These are phyloP conservation scores for Saguinus imperator DNA, from an alignment of 2,113 vertebrate species.

Conservation along the genomic window DNA sequence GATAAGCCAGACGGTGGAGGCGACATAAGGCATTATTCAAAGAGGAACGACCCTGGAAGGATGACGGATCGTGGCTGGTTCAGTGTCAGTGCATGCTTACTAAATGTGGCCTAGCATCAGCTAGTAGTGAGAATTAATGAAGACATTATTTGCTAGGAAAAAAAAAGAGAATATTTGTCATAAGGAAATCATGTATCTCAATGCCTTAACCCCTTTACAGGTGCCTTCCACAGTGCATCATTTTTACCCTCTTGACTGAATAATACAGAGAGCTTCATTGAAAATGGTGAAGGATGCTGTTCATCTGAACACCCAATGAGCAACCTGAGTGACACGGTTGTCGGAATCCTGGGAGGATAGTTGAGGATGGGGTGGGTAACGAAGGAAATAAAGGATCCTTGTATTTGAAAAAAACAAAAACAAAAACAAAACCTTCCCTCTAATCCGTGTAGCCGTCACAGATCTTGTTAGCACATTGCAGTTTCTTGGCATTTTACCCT, in stretches of 20 bases:
- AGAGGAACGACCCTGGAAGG: background rate
- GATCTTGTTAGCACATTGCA: background rate
- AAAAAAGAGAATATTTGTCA: background rate
- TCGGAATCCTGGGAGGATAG: background rate
- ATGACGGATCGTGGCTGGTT: background rate
- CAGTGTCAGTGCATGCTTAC: background rate
- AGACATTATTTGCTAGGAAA: conserved; percentile 3
- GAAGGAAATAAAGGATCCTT: background rate
- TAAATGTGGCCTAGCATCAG: conserved; percentile 79
- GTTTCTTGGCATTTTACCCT: background rate
- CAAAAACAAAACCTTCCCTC: background rate
- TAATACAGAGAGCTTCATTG: background rate
- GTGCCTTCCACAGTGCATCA: background rate
- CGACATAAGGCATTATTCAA: background rate
- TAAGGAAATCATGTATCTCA: conserved; percentile 9
- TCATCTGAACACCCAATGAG: background rate
- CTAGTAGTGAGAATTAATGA: conserved; percentile 81
- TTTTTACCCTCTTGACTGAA: background rate
- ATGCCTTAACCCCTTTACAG: background rate
- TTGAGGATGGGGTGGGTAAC: accelerated
- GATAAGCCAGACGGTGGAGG: background rate
- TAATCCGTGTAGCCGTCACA: background rate
- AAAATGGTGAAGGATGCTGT: background rate
- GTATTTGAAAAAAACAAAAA: background rate
- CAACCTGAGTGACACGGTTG: accelerated